These are phyloP conservation scores for Poeciliopsis retropinna DNA, from an alignment of 2,113 vertebrate species.

Conservation along the genomic window DNA sequence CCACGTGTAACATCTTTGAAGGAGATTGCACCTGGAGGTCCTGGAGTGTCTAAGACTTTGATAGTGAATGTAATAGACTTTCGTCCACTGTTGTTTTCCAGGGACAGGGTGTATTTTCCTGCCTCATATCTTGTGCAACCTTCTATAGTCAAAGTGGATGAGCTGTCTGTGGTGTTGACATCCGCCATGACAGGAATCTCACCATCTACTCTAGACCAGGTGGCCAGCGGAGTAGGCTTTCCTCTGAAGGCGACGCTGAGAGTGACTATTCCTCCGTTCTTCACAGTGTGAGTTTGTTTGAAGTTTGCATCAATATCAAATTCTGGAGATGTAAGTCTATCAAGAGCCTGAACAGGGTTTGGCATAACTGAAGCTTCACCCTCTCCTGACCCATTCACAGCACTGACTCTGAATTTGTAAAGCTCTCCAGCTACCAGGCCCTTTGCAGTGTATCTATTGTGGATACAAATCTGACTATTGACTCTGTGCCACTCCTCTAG, in stretches of 20 bases:
- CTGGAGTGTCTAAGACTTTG: slow-evolving; percentile 95
- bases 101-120: slow-evolving; percentile 93
- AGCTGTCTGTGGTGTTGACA: slow-evolving; percentile 91
- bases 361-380: slow-evolving; percentile 90
- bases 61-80: slow-evolving; percentile 94
- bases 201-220: slow-evolving; percentile 89
- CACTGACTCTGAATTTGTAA: slow-evolving; percentile 96
- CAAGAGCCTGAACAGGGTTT: slow-evolving; percentile 87
- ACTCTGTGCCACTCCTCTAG: slow-evolving; percentile 96
- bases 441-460: slow-evolving; percentile 89
- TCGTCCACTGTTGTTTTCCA: slow-evolving; percentile 95
- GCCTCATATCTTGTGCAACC: slow-evolving; percentile 93
- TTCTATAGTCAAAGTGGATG: slow-evolving; percentile 92
- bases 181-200: slow-evolving; percentile 91
- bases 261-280: slow-evolving; percentile 88
- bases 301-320: slow-evolving; percentile 93
- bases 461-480: slow-evolving; percentile 89
- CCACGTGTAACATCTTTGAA: slow-evolving; percentile 94
- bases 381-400: slow-evolving; percentile 91
- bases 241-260: slow-evolving; percentile 90
- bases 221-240: slow-evolving; percentile 91
- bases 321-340: slow-evolving; percentile 92
- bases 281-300: slow-evolving; percentile 95
- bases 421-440: slow-evolving; percentile 91
- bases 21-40: slow-evolving; percentile 90